Evolutionary conservation across 2,888 invertebrate genomes (phyloP).

Genomic region (Sepiola atlantica): DNA sequence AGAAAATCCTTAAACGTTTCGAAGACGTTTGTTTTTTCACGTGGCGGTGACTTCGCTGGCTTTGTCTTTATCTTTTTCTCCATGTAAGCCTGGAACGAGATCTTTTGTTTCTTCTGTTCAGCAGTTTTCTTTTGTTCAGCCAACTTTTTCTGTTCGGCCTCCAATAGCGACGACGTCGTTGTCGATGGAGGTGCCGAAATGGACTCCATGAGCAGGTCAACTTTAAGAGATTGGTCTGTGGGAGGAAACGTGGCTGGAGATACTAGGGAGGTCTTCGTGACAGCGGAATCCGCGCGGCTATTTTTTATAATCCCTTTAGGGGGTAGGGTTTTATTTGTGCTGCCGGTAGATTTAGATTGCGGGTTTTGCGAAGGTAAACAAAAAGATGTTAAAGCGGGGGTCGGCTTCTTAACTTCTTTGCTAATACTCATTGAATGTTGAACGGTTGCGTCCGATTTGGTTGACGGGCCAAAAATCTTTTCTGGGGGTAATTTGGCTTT

Average conservation of each 20-base stretch:
- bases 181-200: background rate
- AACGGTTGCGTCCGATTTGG: background rate
- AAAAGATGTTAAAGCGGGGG: background rate
- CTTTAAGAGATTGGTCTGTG: slow-evolving; percentile 40
- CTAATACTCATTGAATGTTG: background rate
- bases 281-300: background rate
- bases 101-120: background rate
- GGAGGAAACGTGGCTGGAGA: slow-evolving; percentile 24
- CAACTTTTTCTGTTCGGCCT: background rate
- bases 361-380: background rate
- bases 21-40: slow-evolving; percentile 37
- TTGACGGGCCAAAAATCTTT: background rate
- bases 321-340: background rate
- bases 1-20: background rate
- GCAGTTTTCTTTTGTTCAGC: background rate
- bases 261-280: background rate
- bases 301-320: slow-evolving; percentile 37
- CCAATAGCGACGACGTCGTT: background rate
- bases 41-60: background rate
- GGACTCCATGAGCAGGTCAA: slow-evolving; percentile 22
- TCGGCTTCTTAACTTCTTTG: background rate
- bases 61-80: slow-evolving; percentile 18
- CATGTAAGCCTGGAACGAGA: slow-evolving; percentile 35
- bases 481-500: background rate
- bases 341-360: background rate